These are phyloP conservation scores for Cercopithecus mitis DNA, from an alignment of 2,797 vertebrate genomes.

Conservation along the genomic window DNA sequence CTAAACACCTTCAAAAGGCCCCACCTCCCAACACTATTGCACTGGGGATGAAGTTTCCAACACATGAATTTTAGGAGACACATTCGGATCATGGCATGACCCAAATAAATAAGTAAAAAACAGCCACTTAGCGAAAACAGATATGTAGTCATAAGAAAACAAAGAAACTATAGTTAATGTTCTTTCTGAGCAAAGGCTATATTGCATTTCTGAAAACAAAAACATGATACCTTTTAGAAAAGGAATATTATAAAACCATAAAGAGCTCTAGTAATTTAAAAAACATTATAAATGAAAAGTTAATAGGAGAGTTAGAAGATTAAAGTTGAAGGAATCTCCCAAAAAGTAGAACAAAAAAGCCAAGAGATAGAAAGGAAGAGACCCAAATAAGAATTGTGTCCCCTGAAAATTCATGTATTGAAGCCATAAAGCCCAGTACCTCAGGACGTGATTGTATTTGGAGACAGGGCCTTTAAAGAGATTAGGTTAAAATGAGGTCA, in stretches of 20 bases:
- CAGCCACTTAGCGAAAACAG: not conserved
- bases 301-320: not conserved
- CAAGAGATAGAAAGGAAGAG: not conserved
- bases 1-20: not conserved
- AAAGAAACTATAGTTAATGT: not conserved
- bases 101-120: not conserved
- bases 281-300: not conserved
- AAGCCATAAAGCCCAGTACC: not conserved
- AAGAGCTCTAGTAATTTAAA: not conserved
- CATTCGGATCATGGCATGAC: not conserved
- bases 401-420: not conserved
- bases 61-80: not conserved
- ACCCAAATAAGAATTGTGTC: not conserved
- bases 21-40: not conserved
- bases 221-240: not conserved
- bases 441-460: not conserved
- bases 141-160: not conserved
- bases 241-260: not conserved
- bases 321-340: not conserved
- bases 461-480: not conserved
- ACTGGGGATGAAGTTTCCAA: not conserved
- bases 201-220: not conserved
- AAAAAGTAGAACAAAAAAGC: not conserved
- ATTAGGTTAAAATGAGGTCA: not conserved
- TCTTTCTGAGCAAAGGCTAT: not conserved